Conservation (phyloP, 2,113 vertebrate genomes). For the Marmota monax region DNA sequence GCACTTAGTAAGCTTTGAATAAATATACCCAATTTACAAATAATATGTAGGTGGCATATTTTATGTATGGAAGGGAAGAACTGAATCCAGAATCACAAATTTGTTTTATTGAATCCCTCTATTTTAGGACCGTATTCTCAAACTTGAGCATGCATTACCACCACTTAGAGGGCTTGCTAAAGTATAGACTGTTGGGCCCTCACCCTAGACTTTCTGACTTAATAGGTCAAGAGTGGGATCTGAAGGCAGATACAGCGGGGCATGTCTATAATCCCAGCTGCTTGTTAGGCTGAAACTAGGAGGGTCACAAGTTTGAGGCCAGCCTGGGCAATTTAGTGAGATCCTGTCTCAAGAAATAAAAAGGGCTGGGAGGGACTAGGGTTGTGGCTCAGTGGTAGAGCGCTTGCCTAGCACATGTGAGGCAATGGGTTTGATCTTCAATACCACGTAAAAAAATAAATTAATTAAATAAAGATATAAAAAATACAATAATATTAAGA, state of each 20-base stretch:
- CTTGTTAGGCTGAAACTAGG: too few species aligned
- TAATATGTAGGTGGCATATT: not conserved
- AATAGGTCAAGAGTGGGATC: not conserved
- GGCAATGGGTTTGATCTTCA: too few species aligned
- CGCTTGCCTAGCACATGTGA: too few species aligned
- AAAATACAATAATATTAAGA: too few species aligned
- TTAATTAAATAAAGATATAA: too few species aligned
- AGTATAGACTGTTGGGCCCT: not conserved
- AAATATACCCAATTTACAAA: slow-evolving; percentile 17
- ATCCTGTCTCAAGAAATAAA: too few species aligned
- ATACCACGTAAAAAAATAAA: too few species aligned
- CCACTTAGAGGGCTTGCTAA: not conserved
- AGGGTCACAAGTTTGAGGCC: too few species aligned
- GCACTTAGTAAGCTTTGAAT: not conserved
- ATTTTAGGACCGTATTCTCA: not conserved
- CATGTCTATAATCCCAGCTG: too few species aligned
- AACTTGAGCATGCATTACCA: not conserved
- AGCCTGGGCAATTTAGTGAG: too few species aligned
- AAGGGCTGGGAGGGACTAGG: too few species aligned
- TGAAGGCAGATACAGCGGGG: not conserved
- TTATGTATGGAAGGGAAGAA: not conserved
- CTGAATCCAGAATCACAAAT: not conserved
- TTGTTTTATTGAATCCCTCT: not conserved
- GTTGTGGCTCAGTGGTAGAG: too few species aligned
- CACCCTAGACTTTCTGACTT: not conserved